Evolutionary conservation across 2,113 vertebrate species (phyloP), one percentile per base, ranked within the genome.

Genomic region (Paramisgurnus dabryanus): DNA sequence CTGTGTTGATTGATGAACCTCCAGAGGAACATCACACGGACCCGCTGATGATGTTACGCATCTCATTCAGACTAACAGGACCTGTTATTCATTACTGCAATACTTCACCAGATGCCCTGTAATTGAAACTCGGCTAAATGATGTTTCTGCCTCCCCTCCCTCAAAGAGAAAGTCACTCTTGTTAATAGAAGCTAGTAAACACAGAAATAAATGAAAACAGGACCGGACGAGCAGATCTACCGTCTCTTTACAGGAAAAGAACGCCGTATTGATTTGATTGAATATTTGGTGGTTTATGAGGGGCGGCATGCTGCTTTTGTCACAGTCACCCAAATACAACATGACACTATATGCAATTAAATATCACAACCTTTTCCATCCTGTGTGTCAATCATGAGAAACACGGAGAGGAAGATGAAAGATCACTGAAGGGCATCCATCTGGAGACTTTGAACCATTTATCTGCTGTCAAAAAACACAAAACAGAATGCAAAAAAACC

Each of bases 361-460:
- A 91, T 89, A 89, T 87, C 86, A 88, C 79, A 88, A 88, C 89
- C 87, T 88, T 90, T 91, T 80, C 66, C 67, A 80, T 71, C 70
- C 87, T 82, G 90, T 90, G 89, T 88, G 76, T 91, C 91, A 89
- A 11, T 17, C 15, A 12, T 53, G 5, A 55, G 5, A 13, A 55
- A 15, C 53, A 55, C 53, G 4, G 45, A 47, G 45, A 47, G 7
- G 45, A 47, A 34, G 27, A 34, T 34, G 2, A 34, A 34, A 34
- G 27, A 34, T 34, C 27, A 34, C 3, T 34, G 27, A 34, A 34
- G 27, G 27, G 27, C 27, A 34, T 34, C 27, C 27, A 34, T 34
- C 27, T 34, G 2, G 27, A 34, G 27, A 1, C 27, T 34, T 34
- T 34, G 27, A 34, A 34, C 27, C 27, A 34, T 34, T 34, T 34